Percentiles rank a stretch among this genome's conserved stretches.
Conservation (phyloP, 2,888 invertebrate species). For the Spialia ferax region DNA sequence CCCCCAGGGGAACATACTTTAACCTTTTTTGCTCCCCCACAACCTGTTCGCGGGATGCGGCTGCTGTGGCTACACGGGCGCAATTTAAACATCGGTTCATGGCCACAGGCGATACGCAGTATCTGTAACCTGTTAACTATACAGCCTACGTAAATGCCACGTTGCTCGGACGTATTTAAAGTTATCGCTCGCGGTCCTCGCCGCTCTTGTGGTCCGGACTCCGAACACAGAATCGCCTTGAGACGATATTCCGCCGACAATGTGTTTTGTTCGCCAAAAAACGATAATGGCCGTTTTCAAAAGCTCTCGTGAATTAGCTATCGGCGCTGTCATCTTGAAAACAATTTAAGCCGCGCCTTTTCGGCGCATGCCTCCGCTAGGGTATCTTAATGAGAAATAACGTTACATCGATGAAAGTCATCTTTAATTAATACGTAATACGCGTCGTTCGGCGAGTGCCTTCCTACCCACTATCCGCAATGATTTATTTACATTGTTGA, state of each 20-base stretch:
- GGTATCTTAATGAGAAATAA: slow-evolving; percentile 28
- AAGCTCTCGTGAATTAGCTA: slow-evolving; percentile 19
- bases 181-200: slow-evolving; percentile 54
- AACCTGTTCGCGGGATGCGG: slow-evolving; percentile 81
- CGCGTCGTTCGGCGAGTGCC: slow-evolving; percentile 2
- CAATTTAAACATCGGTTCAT: slow-evolving; percentile 81
- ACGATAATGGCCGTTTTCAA: slow-evolving; percentile 31
- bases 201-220: slow-evolving; percentile 20
- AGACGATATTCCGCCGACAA: slow-evolving; percentile 29
- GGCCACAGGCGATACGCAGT: slow-evolving; percentile 82
- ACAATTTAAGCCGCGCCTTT: slow-evolving; percentile 22
- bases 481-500: slow-evolving; percentile 37
- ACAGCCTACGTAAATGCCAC: slow-evolving; percentile 68
- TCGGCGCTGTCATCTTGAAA: slow-evolving; percentile 29
- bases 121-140: slow-evolving; percentile 66
- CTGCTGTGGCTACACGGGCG: slow-evolving; percentile 77
- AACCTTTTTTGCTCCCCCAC: slow-evolving; percentile 84
- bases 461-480: slow-evolving; percentile 16
- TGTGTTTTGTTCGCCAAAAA: slow-evolving; percentile 31
- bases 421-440: slow-evolving; percentile 37
- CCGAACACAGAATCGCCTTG: slow-evolving; percentile 28
- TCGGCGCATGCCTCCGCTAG: slow-evolving; percentile 4
- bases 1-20: slow-evolving; percentile 75
- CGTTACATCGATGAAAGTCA: slow-evolving; percentile 32
- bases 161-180: slow-evolving; percentile 60